Conservation (phyloP, 2,797 vertebrate genomes). For the Ctenopoma multispine region DNA sequence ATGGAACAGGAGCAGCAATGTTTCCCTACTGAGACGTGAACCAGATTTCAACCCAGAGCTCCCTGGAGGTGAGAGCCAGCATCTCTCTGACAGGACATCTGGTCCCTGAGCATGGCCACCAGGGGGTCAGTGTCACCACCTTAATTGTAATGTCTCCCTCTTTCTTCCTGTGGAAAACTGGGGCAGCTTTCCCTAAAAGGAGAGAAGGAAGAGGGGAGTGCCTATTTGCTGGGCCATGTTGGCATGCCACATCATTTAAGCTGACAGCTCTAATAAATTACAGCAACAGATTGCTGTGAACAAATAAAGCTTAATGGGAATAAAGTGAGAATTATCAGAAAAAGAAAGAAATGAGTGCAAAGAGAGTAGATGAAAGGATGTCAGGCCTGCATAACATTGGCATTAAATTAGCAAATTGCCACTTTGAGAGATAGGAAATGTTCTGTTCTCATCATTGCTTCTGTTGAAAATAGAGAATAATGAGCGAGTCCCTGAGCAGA, state of each 20-base stretch:
- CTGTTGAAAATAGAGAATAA: slow-evolving; percentile 71
- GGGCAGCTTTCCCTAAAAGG: slow-evolving; percentile 80
- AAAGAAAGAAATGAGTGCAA: slow-evolving; percentile 59
- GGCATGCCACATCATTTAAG: slow-evolving; percentile 79
- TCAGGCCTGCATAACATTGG: slow-evolving; percentile 49
- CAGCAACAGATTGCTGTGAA: slow-evolving; percentile 80
- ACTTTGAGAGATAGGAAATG: slow-evolving; percentile 72
- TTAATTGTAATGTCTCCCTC: slow-evolving; percentile 78
- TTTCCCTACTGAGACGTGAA: slow-evolving; percentile 83
- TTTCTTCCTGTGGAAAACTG: slow-evolving; percentile 66
- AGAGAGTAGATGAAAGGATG: slow-evolving; percentile 61
- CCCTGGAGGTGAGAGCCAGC: slow-evolving; percentile 79
- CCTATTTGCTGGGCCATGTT: slow-evolving; percentile 68
- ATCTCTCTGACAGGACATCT: slow-evolving; percentile 79
- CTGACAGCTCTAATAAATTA: slow-evolving; percentile 83
- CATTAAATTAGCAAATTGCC: slow-evolving; percentile 77
- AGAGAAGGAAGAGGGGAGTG: slow-evolving; percentile 37
- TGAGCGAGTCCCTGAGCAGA: slow-evolving; percentile 58
- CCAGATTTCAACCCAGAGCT: slow-evolving; percentile 86
- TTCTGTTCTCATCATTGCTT: slow-evolving; percentile 69
- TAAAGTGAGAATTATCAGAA: slow-evolving; percentile 80
- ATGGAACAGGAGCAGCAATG: slow-evolving; percentile 72
- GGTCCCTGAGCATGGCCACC: slow-evolving; percentile 76
- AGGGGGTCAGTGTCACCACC: slow-evolving; percentile 76
- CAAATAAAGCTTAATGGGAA: slow-evolving; percentile 84